These are phyloP conservation scores for Indicator indicator DNA, from an alignment of 2,113 vertebrate species.

Conservation along the genomic window DNA sequence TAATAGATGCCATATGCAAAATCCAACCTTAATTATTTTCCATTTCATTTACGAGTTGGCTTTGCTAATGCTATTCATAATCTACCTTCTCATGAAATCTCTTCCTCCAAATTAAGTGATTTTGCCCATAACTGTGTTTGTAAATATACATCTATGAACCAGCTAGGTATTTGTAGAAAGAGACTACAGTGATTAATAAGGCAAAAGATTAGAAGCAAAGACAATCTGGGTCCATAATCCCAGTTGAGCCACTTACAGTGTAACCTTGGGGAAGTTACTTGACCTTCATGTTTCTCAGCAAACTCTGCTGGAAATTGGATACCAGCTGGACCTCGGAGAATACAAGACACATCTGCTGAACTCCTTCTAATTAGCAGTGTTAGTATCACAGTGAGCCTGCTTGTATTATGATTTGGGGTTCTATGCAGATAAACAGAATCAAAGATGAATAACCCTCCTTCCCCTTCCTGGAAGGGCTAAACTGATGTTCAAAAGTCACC, in stretches of 20 bases:
- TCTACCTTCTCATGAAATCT: not conserved
- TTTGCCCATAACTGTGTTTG: not conserved
- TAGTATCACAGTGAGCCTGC: not conserved
- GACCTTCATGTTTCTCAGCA: constrained; percentile 52
- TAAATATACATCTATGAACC: not conserved
- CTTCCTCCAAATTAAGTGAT: not conserved
- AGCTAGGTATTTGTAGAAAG: not conserved
- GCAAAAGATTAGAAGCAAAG: constrained; percentile 49
- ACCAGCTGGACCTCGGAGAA: constrained; percentile 47
- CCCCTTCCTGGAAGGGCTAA: not conserved
- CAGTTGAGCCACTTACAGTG: constrained; percentile 49
- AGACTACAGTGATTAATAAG: constrained; percentile 13
- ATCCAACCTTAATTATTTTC: not conserved
- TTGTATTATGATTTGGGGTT: not conserved
- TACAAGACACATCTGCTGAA: not conserved
- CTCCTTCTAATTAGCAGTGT: constrained; percentile 9
- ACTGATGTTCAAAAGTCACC: not conserved
- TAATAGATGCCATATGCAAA: not conserved
- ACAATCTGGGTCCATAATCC: constrained; percentile 46
- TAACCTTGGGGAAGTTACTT: constrained; percentile 59
- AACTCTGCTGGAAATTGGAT: constrained; percentile 48
- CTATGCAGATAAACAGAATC: not conserved
- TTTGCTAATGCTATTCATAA: not conserved
- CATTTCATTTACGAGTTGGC: not conserved
- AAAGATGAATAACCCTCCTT: not conserved